Base-by-base conservation (phyloP, 2,797 vertebrate species). In the Mycteria americana region DNA sequence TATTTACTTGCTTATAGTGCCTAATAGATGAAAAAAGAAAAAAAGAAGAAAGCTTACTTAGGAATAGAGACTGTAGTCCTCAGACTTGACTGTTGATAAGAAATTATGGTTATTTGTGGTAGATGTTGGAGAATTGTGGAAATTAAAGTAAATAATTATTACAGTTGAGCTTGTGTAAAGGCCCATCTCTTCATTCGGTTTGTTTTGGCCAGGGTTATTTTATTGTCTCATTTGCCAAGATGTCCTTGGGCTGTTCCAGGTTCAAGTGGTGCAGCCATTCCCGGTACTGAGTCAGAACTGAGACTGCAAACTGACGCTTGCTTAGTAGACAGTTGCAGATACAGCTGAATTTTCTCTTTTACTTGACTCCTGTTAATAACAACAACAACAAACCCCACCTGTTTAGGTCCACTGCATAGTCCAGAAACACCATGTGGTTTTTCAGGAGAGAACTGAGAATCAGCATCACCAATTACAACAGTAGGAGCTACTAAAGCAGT, bases 351-450 rank as follows among this genome's bases (percentile, higher is more conserved):
- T 92, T 92, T 83, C 11, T 63, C 27, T 82, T 11, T 48, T 56
- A 21, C 54, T 72, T 68, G n/a, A 68, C 48, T 68, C 6, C 9
- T 69, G 31, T 23, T 85, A 48, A 53, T 37, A 77, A n/a, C 4
- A 67, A 63, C 3, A 25, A 56, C 10, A 31, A 60, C 30, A 56
- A 21, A 3, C 0, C 0, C 17, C 9, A n/a, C 10, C 41, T 60
- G n/a, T 64, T 80, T 69, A 56, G 10, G 11, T 67, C 33, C 28
- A 24, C 14, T 70, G 37, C 3, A 7, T 74, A 67, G 35, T 83
- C 33, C 22, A 60, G 78, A 80, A 76, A 62, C 17, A 37, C 41
- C 12, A 4, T 2, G 5, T 70, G 18, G 0, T 88, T 92, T 84
- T 91, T 81, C 73, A 69, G 67, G 37, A 85, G 24, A 41, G 31